Conservation (phyloP, 2,113 vertebrate genomes). For the Caloenas nicobarica region DNA sequence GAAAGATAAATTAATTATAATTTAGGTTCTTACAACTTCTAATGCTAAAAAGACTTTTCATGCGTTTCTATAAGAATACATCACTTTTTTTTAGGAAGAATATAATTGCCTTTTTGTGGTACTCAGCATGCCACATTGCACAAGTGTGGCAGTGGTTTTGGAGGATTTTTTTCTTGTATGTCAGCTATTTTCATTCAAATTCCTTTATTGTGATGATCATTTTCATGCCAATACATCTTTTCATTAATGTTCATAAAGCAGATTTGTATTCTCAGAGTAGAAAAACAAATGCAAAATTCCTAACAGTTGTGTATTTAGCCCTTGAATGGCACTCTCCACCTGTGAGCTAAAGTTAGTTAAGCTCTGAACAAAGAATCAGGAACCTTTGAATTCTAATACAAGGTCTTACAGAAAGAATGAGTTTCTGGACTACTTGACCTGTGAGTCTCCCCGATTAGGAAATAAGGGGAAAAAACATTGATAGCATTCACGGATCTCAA, state of each 20-base stretch:
- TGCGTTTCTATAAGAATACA: background rate
- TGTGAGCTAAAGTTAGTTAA: background rate
- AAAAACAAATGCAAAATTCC: background rate
- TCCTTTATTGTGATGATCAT: background rate
- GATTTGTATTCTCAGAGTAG: background rate
- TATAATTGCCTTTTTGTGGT: background rate
- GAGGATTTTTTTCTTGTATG: background rate
- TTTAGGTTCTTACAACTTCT: background rate
- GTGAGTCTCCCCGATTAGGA: background rate
- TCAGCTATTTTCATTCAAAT: background rate
- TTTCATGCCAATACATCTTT: background rate
- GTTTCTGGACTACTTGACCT: background rate
- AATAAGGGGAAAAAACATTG: background rate
- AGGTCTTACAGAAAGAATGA: background rate
- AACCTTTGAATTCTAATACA: background rate
- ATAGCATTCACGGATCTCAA: background rate
- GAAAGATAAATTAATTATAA: background rate
- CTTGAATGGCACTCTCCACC: background rate
- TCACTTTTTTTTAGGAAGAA: background rate
- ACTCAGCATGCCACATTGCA: background rate
- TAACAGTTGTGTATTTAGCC: background rate
- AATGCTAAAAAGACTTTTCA: background rate
- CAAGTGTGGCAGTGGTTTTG: background rate
- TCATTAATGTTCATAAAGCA: background rate
- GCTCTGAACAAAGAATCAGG: background rate